Percentiles rank a stretch among this genome's conserved stretches.
phyloP scores from a whole-genome alignment of 1,140 invertebrate genomes.

The Drosophila nasuta region DNA sequence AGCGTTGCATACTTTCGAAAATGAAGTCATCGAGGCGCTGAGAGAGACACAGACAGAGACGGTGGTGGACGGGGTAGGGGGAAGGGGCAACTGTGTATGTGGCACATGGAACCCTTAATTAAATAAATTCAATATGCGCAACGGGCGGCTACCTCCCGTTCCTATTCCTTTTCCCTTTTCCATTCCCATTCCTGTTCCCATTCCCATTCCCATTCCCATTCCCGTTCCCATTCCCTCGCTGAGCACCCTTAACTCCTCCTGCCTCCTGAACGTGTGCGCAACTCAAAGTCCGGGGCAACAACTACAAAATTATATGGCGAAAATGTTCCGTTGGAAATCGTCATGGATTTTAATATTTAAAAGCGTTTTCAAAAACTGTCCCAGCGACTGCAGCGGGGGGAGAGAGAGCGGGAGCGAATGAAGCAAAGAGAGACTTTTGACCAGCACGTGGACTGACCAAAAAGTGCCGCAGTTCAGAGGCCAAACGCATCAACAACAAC shows the following conservation, averaged over 20 bases:
- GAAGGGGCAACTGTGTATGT: slow-evolving; percentile 46
- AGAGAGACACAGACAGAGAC: slow-evolving; percentile 17
- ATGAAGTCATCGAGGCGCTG: slow-evolving; percentile 74
- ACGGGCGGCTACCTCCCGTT: slow-evolving; percentile 58
- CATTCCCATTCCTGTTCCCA: too few relatives aligned
- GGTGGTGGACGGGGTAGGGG: background rate
- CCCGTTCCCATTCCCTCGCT: too few relatives aligned
- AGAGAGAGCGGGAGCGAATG: slow-evolving; percentile 13
- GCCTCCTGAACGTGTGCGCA: background rate
- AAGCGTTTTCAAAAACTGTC: slow-evolving; percentile 83
- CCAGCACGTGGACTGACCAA: slow-evolving; percentile 69
- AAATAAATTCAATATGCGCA: slow-evolving; percentile 84
- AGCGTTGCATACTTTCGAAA: slow-evolving; percentile 71
- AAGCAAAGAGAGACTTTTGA: slow-evolving; percentile 39
- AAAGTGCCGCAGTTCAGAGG: slow-evolving; percentile 76
- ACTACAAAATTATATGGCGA: slow-evolving; percentile 77
- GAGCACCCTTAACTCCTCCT: background rate
- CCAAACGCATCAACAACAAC: slow-evolving; percentile 74
- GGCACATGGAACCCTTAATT: slow-evolving; percentile 78
- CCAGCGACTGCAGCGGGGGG: slow-evolving; percentile 27
- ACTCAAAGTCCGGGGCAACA: slow-evolving; percentile 19
- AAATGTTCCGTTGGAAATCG: slow-evolving; percentile 79
- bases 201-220: too few relatives aligned
- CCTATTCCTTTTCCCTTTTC: background rate
- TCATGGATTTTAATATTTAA: slow-evolving; percentile 84